Base-by-base conservation (phyloP, 1,140 invertebrate genomes). In the Hycleus phaleratus region DNA sequence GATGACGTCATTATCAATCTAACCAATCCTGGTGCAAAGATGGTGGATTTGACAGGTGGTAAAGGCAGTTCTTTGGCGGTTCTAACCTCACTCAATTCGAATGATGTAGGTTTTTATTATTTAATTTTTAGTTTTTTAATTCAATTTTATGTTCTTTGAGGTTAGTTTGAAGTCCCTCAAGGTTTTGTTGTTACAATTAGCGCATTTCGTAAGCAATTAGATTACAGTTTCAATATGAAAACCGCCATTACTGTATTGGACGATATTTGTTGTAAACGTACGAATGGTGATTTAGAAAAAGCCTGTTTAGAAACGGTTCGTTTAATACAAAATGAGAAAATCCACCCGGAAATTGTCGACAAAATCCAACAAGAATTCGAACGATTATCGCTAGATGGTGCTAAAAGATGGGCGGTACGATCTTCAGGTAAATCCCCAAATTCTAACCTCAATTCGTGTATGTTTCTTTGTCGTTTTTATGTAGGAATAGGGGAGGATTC, bases 401-500 rank as follows among this genome's bases (percentile, higher is more conserved):
- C 56, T n/a, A 55, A 18, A 18, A 18, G 60, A 53, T 70, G 67
- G 65, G 68, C 68, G 4, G 67, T 70, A 8, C 39, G 68, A 24
- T 70, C 68, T 3, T 60, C 58, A 10, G 51, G 51, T 54, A 38
- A 46, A 18, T 5, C 10, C 25, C n/a, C 39, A 25, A 42, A 24
- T 6, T 25, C 26, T 52, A 26, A 11, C 9, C 25, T 12, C 12
- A 26, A 24, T 48, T 8, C 12, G 6, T 9, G 26, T 10, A 7
- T 8, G 26, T 11, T 40, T 5, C 26, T 3, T 7, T 10, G 26
- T 26, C 5, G 10, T 32, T 55, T 46, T 38, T 25, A 45, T 58
- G 78, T 78, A 68, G 88, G 84, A 32, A 76, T 86, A 47, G 84
- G 85, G 3, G 90, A 93, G 78, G 90, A 93, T 74, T 83, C 84